A percentile compares a stretch with the other conserved stretches of the same genome.
phyloP scores from a whole-genome alignment of 2,113 vertebrate genomes.

The Seriola dumerili region DNA sequence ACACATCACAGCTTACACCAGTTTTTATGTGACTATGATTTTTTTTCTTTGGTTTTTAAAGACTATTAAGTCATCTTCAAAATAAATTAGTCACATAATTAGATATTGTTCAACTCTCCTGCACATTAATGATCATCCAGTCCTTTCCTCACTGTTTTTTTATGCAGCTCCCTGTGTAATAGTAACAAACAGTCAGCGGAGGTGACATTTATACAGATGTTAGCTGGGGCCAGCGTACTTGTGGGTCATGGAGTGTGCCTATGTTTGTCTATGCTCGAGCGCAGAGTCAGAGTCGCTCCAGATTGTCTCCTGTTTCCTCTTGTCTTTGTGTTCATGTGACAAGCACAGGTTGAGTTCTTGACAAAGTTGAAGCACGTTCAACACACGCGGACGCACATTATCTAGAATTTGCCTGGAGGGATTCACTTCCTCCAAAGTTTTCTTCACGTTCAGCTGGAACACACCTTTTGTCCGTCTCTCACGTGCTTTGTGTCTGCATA shows the following conservation, averaged over 20 bases:
- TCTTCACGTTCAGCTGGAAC: background rate
- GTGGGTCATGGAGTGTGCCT: background rate
- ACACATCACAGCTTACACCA: background rate
- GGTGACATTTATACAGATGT: no score
- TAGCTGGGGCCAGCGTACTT: background rate
- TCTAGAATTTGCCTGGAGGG: background rate
- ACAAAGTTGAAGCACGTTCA: background rate
- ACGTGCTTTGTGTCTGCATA: conserved; percentile 5
- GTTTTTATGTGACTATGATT: no score
- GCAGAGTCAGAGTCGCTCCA: background rate
- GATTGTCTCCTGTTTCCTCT: background rate
- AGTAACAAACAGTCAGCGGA: background rate
- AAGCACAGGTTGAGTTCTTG: background rate
- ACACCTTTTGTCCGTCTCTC: background rate
- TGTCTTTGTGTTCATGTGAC: background rate
- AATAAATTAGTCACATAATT: no score
- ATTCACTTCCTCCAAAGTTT: background rate
- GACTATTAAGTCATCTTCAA: no score
- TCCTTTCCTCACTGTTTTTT: background rate
- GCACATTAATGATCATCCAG: background rate
- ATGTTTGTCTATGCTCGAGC: background rate
- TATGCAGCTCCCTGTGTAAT: background rate
- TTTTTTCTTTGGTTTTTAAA: no score
- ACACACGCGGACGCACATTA: background rate
- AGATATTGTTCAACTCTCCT: background rate